Conservation (phyloP, 1,140 invertebrate species). For the Drosophila teissieri region DNA sequence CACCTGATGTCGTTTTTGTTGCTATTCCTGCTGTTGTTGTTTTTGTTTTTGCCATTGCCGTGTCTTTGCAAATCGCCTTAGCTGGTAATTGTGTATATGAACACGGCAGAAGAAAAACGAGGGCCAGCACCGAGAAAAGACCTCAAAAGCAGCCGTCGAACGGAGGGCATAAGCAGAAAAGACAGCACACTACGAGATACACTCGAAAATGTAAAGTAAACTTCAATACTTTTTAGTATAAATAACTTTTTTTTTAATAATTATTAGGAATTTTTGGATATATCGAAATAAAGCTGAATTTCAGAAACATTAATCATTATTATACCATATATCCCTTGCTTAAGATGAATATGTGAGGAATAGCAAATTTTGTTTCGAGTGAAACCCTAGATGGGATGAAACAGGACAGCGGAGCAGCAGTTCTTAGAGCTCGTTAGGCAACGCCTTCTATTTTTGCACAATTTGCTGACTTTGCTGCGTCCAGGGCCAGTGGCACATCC, state of each 20-base stretch:
- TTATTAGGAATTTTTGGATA: no score
- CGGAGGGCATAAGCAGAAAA: slow-evolving; percentile 18
- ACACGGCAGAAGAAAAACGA: slow-evolving; percentile 50
- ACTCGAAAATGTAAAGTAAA: background rate
- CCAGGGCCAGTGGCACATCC: slow-evolving; percentile 4
- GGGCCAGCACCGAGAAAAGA: slow-evolving; percentile 21
- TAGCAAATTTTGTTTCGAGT: background rate
- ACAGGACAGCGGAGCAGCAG: slow-evolving; percentile 9
- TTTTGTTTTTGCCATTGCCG: slow-evolving; percentile 36
- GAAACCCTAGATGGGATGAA: slow-evolving; percentile 6
- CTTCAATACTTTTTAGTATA: no score
- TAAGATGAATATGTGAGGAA: background rate
- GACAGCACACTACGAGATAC: slow-evolving; percentile 15
- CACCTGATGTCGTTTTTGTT: slow-evolving; percentile 58
- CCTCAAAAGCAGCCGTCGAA: slow-evolving; percentile 25
- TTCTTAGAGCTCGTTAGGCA: slow-evolving; percentile 67
- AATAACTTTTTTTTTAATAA: no score
- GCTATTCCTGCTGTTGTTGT: slow-evolving; percentile 48
- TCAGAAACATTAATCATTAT: no score
- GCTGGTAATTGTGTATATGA: slow-evolving; percentile 81
- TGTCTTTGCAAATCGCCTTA: slow-evolving; percentile 76
- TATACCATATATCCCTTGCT: no score
- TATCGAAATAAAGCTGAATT: no score
- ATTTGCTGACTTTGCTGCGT: slow-evolving; percentile 71
- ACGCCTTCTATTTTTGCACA: slow-evolving; percentile 65